phyloP scores from a whole-genome alignment of 1,140 invertebrate genomes.

The Cherax destructor region DNA sequence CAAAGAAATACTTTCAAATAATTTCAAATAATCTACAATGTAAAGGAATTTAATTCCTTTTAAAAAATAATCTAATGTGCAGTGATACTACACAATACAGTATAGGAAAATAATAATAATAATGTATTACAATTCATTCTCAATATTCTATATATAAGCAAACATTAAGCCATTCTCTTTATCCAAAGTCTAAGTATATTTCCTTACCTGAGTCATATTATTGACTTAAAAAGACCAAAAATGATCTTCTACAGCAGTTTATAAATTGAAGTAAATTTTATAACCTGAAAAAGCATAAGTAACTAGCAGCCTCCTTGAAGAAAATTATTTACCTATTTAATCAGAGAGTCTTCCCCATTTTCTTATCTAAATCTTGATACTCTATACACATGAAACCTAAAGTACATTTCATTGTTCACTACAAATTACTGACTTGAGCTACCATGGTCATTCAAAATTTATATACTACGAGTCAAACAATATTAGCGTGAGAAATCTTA shows the following conservation, averaged over 20 bases:
- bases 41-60: background rate
- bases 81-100: background rate
- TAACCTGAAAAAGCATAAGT: background rate
- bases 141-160: background rate
- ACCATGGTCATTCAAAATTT: background rate
- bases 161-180: constrained; percentile 2
- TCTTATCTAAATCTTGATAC: background rate
- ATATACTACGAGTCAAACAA: background rate
- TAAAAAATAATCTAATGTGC: background rate
- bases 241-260: background rate
- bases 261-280: background rate
- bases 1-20: background rate
- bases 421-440: background rate
- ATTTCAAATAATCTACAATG: background rate
- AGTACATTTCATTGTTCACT: background rate
- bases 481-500: constrained; percentile 76
- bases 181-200: background rate
- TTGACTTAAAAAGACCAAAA: background rate
- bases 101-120: background rate
- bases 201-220: background rate
- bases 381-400: background rate
- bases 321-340: background rate
- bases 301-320: background rate
- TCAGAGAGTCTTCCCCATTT: background rate
- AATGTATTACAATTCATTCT: background rate